A percentile compares a stretch with the other conserved stretches of the same genome.
These are phyloP conservation scores for Cataglyphis cursor DNA, from an alignment of 2,888 invertebrate species.

Conservation along the genomic window DNA sequence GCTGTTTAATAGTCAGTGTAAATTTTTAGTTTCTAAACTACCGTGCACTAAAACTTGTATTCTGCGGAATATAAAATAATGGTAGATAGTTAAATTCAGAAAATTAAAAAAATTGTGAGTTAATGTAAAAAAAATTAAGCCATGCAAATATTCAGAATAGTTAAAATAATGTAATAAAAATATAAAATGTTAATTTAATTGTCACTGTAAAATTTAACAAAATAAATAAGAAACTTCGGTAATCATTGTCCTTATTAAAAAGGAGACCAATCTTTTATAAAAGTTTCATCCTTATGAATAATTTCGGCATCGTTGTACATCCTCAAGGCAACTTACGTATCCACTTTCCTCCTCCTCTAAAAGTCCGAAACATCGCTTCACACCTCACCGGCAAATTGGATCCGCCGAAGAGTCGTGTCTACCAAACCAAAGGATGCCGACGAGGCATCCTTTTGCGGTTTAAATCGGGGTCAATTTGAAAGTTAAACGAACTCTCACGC, in stretches of 20 bases:
- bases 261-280: neutral
- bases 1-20: neutral
- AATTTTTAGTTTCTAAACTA: neutral
- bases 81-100: neutral
- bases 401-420: constrained; percentile 43
- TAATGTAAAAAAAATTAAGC: neutral
- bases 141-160: neutral
- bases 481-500: constrained; percentile 75
- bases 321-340: constrained; percentile 28
- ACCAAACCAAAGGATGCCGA: constrained; percentile 22
- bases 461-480: constrained; percentile 76
- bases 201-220: neutral
- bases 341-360: constrained; percentile 27
- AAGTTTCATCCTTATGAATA: constrained; percentile 36
- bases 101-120: neutral
- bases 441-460: constrained; percentile 64
- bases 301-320: constrained; percentile 31
- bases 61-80: neutral
- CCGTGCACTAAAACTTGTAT: neutral
- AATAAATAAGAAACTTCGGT: constrained; percentile 1
- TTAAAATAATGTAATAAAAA: no score
- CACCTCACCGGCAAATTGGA: constrained; percentile 59
- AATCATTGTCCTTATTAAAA: constrained; percentile 1
- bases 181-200: neutral
- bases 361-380: constrained; percentile 37